Evolutionary conservation across 2,888 invertebrate genomes (phyloP), one percentile per base, ranked within the genome.

Genomic region (Erynnis tages): DNA sequence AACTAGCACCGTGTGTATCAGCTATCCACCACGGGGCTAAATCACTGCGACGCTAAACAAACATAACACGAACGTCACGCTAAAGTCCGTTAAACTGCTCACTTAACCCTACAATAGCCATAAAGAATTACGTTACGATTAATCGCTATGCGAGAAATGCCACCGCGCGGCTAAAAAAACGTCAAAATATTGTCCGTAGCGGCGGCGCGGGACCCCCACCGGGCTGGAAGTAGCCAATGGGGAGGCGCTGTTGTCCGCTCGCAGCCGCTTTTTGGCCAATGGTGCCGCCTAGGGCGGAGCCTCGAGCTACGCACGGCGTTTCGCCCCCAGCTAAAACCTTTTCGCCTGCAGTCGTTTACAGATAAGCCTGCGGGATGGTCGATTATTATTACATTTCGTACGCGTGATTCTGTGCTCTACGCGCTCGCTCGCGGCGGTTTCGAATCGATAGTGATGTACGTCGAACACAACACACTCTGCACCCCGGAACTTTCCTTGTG

Each of bases 301-400:
- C 84, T 79, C 63, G 55, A 85, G 87, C 86, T 73, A 74, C 82
- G 79, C 79, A 68, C 78, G 71, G 70, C 73, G 82, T 81, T 87
- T 89, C 85, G 88, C 88, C 88, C 88, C 86, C 83, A 88, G 88
- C 88, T 71, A 88, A 88, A 88, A 81, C 80, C 82, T 86, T 87
- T 87, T 88, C 79, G 88, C 89, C 89, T 87, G 76, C 88, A 89
- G 89, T 89, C 88, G 88, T 89, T 83, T 88, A 80, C 82, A 79
- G 89, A 89, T 89, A 89, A 88, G 87, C 88, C 89, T 76, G 74
- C 80, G 84, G 89, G 88, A 89, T 88, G 88, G 89, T 83, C 86
- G 87, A 79, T 80, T 86, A 86, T 86, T 86, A 86, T 88, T 87
- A 83, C 80, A 79, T 84, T 80, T 59, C 68, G 68, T 78, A 81